phyloP scores from a whole-genome alignment of 2,797 vertebrate species.

The Aselliscus stoliczkanus region DNA sequence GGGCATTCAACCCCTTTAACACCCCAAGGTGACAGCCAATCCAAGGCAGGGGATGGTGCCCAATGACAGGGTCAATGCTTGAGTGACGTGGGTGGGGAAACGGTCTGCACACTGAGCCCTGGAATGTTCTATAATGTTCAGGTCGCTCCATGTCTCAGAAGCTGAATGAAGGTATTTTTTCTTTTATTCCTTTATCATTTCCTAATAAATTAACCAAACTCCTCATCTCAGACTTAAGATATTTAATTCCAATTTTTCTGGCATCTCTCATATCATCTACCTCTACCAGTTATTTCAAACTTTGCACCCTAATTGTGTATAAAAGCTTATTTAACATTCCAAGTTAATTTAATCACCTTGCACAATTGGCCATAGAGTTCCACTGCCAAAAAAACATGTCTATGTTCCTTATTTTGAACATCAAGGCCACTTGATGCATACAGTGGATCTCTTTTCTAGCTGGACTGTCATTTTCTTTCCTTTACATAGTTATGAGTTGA shows the following conservation, averaged over 20 bases:
- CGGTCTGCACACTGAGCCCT: accelerated
- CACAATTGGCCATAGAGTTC: too few species aligned
- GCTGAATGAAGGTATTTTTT: not conserved
- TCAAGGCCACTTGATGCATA: not conserved
- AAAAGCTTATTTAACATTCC: not conserved
- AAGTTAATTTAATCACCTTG: not conserved
- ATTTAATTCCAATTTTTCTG: not conserved
- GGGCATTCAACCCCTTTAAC: not conserved
- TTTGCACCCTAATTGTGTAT: not conserved
- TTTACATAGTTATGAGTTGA: not conserved
- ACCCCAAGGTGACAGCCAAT: not conserved
- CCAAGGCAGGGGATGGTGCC: too few species aligned
- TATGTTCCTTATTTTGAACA: not conserved
- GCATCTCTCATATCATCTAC: not conserved
- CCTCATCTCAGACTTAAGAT: not conserved
- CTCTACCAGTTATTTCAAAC: not conserved
- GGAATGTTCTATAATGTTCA: too few species aligned
- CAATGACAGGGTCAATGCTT: not conserved
- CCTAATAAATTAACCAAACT: not conserved
- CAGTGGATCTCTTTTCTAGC: not conserved
- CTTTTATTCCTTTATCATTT: not conserved
- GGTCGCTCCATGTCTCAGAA: not conserved
- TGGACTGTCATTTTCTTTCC: not conserved
- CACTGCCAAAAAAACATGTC: not conserved
- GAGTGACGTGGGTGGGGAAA: not conserved